Conservation (phyloP, 2,797 vertebrate species). For the Emys orbicularis region DNA sequence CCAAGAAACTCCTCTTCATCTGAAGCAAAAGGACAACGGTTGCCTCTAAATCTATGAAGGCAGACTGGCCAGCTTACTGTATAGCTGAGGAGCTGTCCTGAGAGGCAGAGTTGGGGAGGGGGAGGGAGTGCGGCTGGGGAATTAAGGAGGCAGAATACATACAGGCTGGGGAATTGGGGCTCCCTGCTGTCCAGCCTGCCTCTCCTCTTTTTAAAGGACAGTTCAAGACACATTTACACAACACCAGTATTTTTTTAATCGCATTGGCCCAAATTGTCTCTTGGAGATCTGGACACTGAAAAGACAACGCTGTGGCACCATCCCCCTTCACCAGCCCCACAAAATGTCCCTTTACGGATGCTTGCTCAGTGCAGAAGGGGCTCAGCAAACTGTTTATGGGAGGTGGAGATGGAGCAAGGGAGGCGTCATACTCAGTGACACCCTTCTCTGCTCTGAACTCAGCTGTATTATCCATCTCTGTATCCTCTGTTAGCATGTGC, state of each 20-base stretch:
- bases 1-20: background rate
- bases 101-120: background rate
- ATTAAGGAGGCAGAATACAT: background rate
- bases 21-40: background rate
- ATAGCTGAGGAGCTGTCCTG: background rate
- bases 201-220: background rate
- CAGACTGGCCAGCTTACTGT: background rate
- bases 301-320: background rate
- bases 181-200: background rate
- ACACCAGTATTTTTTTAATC: background rate
- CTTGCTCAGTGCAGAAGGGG: background rate
- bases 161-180: background rate
- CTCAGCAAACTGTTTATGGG: background rate
- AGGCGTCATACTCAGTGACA: background rate
- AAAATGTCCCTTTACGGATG: background rate
- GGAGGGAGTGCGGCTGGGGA: background rate
- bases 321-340: background rate
- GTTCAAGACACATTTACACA: background rate
- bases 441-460: background rate
- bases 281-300: too few relatives aligned
- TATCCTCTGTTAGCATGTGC: accelerated
- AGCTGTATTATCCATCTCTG: background rate
- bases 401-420: background rate
- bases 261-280: background rate
- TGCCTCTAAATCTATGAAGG: background rate